These are phyloP conservation scores for Temnothorax nylanderi DNA, from an alignment of 1,140 invertebrate species.

Conservation along the genomic window DNA sequence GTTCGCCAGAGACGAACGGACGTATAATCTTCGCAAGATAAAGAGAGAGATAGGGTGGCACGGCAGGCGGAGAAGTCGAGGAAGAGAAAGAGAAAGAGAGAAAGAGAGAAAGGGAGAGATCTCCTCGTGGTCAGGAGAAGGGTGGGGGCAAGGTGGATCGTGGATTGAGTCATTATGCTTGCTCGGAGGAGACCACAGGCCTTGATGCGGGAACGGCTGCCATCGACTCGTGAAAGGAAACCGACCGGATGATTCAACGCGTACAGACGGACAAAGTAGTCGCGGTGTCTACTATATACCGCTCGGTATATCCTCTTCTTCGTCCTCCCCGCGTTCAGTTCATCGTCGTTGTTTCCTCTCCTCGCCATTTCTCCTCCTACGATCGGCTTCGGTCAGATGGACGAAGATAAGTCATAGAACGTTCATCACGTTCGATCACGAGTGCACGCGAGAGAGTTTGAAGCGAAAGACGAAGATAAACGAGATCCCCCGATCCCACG, in stretches of 20 bases:
- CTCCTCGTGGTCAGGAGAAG: conserved; percentile 71
- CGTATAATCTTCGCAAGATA: conserved; percentile 77
- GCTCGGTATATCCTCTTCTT: conserved; percentile 52
- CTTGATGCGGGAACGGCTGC: conserved; percentile 82
- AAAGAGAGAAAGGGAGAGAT: conserved; percentile 59
- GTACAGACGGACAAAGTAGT: conserved; percentile 82
- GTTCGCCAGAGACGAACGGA: conserved; percentile 70
- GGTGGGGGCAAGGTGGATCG: conserved; percentile 83
- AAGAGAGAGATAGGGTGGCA: conserved; percentile 68
- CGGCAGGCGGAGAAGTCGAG: conserved; percentile 19
- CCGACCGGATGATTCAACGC: conserved; percentile 83
- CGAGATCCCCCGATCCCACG: conserved; percentile 30
- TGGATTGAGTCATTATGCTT: conserved; percentile 86
- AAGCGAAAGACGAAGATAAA: conserved; percentile 39
- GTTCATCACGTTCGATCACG: conserved; percentile 62
- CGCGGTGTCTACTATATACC: conserved; percentile 76
- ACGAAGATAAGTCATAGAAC: conserved; percentile 51
- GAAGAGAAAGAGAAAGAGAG: background rate
- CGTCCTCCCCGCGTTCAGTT: conserved; percentile 41
- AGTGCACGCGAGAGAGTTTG: background rate
- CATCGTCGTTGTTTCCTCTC: conserved; percentile 50
- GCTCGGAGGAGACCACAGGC: conserved; percentile 84
- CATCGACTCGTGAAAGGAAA: conserved; percentile 83
- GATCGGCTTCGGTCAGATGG: conserved; percentile 14
- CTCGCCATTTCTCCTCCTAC: conserved; percentile 66